Base-by-base conservation (phyloP, 2,888 invertebrate genomes). In the Cataglyphis rosenhaueri region DNA sequence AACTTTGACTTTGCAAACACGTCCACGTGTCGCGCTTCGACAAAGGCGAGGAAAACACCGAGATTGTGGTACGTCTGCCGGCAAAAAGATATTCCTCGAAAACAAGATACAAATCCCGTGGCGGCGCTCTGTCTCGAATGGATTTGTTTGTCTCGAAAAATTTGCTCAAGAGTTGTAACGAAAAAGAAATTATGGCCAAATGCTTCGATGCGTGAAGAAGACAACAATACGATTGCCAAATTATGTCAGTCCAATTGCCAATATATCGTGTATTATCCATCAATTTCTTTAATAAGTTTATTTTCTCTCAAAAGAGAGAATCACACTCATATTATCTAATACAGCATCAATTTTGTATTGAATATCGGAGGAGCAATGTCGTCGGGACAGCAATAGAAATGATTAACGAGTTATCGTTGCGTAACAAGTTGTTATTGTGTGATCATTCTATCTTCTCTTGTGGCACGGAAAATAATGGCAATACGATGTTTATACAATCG, bases 81-180 rank as follows among this genome's bases (percentile, higher is more conserved):
- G 66, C 38, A 44, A 35, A 79, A 59, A 79, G 71, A 71, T 61
- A 44, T 81, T 44, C 57, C 15, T 9, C 15, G 57, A 68, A 75
- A 81, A 78, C 66, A 82, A 64, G 73, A 74, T 82, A 82, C 73
- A 57, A 73, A 82, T 84, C 76, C 68, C 61, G 61, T 44, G 41
- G 62, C 62, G 75, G 29, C 35, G 62, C 48, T 15, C 25, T 38
- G 61, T 35, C 59, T 21, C 15, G 44, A 83, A 86, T 83, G 48
- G 64, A 70, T 66, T 35, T 89, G 85, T 89, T 87, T 89, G 66
- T 83, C 57, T 25, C 25, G 57, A 71, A 41, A 74, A 81, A 74
- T 71, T 78, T 55, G n/a, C 25, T 52, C 38, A 44, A 62, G 59
- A 85, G 75, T 87, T 78, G 9, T 5, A 10, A 44, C 10, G 18